Conservation (phyloP, 2,797 vertebrate genomes). For the Antennarius maculatus region DNA sequence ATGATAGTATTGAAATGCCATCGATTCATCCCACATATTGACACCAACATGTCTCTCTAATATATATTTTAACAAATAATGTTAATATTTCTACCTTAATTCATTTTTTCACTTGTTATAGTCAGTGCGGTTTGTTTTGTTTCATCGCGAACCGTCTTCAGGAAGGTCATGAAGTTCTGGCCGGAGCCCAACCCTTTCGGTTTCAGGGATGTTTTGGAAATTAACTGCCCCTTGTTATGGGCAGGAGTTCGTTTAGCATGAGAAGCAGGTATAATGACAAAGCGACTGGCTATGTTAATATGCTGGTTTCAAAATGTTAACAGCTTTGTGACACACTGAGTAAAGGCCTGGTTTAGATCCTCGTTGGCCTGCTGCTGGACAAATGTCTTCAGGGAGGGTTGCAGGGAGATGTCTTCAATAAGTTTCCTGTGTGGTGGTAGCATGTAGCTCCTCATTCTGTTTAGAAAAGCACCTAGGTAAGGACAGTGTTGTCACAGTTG, state of each 20-base stretch:
- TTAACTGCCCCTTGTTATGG: constrained; percentile 4
- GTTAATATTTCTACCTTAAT: no score
- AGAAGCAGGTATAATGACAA: constrained; percentile 60
- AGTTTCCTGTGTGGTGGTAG: constrained; percentile 85
- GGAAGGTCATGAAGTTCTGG: constrained; percentile 87
- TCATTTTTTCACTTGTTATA: constrained; percentile 1
- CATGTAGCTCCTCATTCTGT: constrained; percentile 93
- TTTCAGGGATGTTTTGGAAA: constrained; percentile 34
- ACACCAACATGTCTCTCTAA: no score
- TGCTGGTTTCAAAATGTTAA: constrained; percentile 84
- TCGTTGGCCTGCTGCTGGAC: constrained; percentile 60
- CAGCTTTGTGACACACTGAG: constrained; percentile 76
- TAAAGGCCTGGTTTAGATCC: constrained; percentile 74
- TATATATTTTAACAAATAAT: no score
- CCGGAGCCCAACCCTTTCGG: constrained; percentile 83
- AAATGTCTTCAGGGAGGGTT: constrained; percentile 75
- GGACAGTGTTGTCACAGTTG: constrained; percentile 3
- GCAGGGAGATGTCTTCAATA: constrained; percentile 78
- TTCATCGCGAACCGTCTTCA: constrained; percentile 87
- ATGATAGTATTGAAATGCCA: no score
- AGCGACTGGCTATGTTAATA: constrained; percentile 87
- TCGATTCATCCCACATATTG: no score
- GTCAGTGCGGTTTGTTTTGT: constrained; percentile 75
- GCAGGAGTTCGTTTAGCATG: constrained; percentile 40
- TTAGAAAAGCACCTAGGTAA: constrained; percentile 85